phyloP scores from a whole-genome alignment of 2,797 vertebrate genomes.

The Oryzias sinensis region DNA sequence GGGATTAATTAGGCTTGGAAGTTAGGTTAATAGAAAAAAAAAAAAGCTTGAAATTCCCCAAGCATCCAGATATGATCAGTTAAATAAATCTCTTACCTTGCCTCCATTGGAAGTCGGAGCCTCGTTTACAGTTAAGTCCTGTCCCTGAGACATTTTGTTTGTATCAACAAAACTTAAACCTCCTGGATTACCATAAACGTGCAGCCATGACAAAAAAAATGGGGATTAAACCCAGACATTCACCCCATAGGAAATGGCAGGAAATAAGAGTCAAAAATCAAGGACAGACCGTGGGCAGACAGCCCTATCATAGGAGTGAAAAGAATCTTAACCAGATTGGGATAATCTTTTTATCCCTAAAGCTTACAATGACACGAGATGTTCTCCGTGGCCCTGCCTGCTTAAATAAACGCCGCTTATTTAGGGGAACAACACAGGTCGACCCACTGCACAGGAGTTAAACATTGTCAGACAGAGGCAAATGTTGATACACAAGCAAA shows the following conservation, averaged over 20 bases:
- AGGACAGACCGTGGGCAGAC: conserved; percentile 36
- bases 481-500: conserved; percentile 44
- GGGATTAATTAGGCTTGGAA: too few species aligned
- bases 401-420: conserved; percentile 58
- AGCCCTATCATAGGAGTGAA: conserved; percentile 35
- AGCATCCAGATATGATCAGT: background rate
- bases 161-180: conserved; percentile 6
- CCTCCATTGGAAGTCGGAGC: conserved; percentile 38
- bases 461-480: conserved; percentile 57
- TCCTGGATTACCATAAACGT: background rate
- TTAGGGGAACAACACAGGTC: conserved; percentile 24
- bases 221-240: conserved; percentile 1
- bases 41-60: background rate
- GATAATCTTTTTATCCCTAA: conserved; percentile 74
- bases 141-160: conserved; percentile 58
- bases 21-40: too few species aligned
- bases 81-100: conserved; percentile 58
- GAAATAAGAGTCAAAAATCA: conserved; percentile 48
- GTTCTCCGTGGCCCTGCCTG: conserved; percentile 42
- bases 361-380: conserved; percentile 51
- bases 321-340: conserved; percentile 70
- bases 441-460: conserved; percentile 28
- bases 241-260: background rate
- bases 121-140: conserved; percentile 33
- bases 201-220: conserved; percentile 5